Percentiles rank a stretch among this genome's conserved stretches.
These are phyloP conservation scores for Drosophila fuyamai DNA, from an alignment of 1,140 invertebrate genomes.

Conservation along the genomic window DNA sequence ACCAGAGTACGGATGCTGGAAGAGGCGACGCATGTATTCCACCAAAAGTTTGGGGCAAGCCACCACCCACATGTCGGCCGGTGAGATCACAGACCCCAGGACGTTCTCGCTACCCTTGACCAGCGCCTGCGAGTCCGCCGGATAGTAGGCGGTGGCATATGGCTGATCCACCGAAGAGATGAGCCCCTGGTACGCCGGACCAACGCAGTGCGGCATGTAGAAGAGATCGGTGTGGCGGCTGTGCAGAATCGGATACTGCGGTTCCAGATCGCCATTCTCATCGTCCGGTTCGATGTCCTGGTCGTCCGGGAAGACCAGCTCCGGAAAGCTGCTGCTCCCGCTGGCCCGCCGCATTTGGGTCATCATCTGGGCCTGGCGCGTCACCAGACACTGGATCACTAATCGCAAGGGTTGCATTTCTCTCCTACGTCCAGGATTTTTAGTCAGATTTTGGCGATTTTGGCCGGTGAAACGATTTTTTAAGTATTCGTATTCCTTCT, in stretches of 20 bases:
- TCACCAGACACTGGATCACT: not conserved
- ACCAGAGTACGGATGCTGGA: slow-evolving; percentile 17
- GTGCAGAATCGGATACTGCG: slow-evolving; percentile 31
- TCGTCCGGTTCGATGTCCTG: slow-evolving; percentile 49
- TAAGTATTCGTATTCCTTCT: not conserved
- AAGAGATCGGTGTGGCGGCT: slow-evolving; percentile 43
- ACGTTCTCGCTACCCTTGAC: not conserved
- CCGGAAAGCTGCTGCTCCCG: slow-evolving; percentile 33
- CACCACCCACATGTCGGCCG: slow-evolving; percentile 10
- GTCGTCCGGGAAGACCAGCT: slow-evolving; percentile 28
- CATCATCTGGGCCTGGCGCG: not conserved
- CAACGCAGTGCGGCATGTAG: slow-evolving; percentile 56
- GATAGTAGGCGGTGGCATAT: slow-evolving; percentile 1
- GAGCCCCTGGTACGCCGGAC: slow-evolving; percentile 48
- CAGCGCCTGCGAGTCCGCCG: not conserved
- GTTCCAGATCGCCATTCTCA: not conserved
- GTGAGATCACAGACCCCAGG: not conserved
- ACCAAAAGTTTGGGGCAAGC: slow-evolving; percentile 46
- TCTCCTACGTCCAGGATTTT: not conserved
- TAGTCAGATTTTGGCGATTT: not conserved
- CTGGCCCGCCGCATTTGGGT: slow-evolving; percentile 17
- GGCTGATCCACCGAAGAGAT: slow-evolving; percentile 28
- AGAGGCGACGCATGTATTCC: slow-evolving; percentile 19
- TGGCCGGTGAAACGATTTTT: not conserved
- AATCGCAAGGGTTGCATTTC: slow-evolving; percentile 11